These are phyloP conservation scores for Hetaerina americana DNA, from an alignment of 1,140 invertebrate genomes.

Conservation along the genomic window DNA sequence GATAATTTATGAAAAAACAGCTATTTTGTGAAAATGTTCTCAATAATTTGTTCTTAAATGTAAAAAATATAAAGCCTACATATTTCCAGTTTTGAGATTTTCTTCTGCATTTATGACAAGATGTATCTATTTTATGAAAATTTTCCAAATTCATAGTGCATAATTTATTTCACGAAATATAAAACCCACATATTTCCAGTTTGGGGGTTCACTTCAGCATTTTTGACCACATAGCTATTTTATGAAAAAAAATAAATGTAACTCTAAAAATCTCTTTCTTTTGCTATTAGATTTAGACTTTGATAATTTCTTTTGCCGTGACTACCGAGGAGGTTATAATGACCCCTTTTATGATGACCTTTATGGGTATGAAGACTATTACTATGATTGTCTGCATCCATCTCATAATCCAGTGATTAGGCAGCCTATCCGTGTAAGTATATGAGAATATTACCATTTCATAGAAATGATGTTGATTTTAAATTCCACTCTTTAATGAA, in stretches of 20 bases:
- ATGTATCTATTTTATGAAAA: no score
- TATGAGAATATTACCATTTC: conserved; percentile 24
- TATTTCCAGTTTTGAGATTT: no score
- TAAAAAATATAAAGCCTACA: no score
- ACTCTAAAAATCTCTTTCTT: conserved; percentile 46
- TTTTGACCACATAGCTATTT: background rate
- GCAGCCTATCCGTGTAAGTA: conserved; percentile 65
- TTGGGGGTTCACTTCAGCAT: background rate
- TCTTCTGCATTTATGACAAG: background rate
- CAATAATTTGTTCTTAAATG: no score
- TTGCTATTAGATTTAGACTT: conserved; percentile 90
- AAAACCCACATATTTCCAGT: background rate
- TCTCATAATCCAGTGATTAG: conserved; percentile 56
- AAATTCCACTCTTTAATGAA: no score
- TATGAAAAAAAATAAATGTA: background rate
- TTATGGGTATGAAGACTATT: conserved; percentile 81
- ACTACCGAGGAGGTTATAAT: conserved; percentile 87
- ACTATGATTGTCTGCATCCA: conserved; percentile 65
- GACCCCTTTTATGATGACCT: conserved; percentile 91
- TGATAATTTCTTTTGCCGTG: conserved; percentile 89
- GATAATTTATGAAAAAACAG: no score
- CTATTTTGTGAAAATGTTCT: no score
- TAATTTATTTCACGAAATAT: no score
- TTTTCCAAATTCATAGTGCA: no score
- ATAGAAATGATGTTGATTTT: no score